phyloP scores from a whole-genome alignment of 2,797 vertebrate species.

The Anabacerthia variegaticeps region DNA sequence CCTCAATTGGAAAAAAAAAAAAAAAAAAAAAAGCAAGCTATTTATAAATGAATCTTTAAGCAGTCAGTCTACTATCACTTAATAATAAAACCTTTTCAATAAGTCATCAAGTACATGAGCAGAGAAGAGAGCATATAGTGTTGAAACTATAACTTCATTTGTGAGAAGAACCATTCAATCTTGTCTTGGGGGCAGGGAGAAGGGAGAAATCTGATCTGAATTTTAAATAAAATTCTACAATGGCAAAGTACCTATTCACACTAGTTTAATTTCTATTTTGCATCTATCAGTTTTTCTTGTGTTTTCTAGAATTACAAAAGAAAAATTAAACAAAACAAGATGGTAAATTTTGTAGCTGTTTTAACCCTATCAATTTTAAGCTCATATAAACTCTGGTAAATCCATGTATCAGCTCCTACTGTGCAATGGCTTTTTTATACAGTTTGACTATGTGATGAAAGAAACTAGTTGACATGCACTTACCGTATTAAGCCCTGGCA shows the following conservation, averaged over 20 bases:
- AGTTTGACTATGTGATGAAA: conserved; percentile 58
- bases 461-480: conserved; percentile 76
- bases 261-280: neutral
- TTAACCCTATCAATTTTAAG: conserved; percentile 27
- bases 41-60: neutral
- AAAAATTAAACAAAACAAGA: neutral
- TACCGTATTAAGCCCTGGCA: conserved; percentile 67
- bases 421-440: conserved; percentile 31
- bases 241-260: neutral
- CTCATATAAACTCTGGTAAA: neutral
- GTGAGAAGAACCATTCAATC: neutral
- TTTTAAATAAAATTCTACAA: neutral
- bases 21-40: neutral
- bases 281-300: neutral
- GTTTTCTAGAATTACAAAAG: neutral
- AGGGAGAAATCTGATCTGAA: conserved; percentile 11
- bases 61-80: neutral
- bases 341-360: neutral
- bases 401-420: neutral
- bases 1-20: neutral
- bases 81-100: neutral
- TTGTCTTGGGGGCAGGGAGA: neutral
- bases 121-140: neutral
- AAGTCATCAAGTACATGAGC: neutral
- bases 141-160: conserved; percentile 9